Conservation (phyloP, 2,797 vertebrate species). For the Darevskia mixta region DNA sequence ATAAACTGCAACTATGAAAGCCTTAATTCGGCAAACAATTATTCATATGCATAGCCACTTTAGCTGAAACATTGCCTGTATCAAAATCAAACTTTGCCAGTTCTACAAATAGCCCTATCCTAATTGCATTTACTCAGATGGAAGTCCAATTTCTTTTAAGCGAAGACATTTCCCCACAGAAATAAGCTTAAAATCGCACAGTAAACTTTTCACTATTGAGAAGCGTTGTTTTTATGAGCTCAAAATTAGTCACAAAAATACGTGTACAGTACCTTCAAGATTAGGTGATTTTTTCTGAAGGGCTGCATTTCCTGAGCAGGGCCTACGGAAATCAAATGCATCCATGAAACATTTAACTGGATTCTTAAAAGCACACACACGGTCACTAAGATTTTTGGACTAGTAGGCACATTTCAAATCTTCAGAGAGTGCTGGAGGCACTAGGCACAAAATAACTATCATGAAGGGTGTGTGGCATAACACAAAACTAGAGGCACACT, state of each 20-base stretch:
- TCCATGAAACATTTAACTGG: not conserved
- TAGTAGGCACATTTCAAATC: too few relatives aligned
- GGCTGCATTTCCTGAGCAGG: conserved; percentile 75
- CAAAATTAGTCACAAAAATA: not conserved
- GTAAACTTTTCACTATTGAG: conserved; percentile 5
- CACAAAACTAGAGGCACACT: too few relatives aligned
- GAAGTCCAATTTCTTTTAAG: not conserved
- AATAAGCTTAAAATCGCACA: not conserved
- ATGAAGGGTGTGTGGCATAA: too few relatives aligned
- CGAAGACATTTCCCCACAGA: not conserved
- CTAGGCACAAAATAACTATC: too few relatives aligned
- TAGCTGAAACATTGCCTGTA: not conserved
- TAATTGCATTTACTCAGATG: not conserved
- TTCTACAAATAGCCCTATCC: not conserved
- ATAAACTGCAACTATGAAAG: not conserved
- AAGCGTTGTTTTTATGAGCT: not conserved
- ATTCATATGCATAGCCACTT: not conserved
- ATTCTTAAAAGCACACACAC: too few relatives aligned
- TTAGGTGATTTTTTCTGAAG: conserved; percentile 73
- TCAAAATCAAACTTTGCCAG: not conserved
- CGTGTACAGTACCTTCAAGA: conserved; percentile 76
- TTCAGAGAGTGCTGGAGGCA: too few relatives aligned
- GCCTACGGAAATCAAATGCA: conserved; percentile 73
- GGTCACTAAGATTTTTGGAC: too few relatives aligned
- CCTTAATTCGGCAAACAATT: not conserved